A percentile compares a stretch with the other conserved stretches of the same genome.
Evolutionary conservation across 2,113 vertebrate genomes (phyloP).

Genomic region (Odobenus rosmarus): DNA sequence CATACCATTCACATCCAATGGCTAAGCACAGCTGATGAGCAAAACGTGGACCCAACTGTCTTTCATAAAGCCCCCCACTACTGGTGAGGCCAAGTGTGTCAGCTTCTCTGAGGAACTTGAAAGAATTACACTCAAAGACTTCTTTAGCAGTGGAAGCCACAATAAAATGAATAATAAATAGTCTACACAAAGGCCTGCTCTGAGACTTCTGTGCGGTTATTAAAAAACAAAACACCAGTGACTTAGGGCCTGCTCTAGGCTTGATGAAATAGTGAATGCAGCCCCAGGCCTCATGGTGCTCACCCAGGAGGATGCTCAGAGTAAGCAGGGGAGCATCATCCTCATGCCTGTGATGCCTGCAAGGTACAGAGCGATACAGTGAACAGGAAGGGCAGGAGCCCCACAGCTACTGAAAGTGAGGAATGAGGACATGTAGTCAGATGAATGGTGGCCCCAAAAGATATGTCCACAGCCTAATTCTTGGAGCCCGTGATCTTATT

Average conservation of each 20-base stretch:
- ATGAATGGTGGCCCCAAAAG: neutral
- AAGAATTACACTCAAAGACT: neutral
- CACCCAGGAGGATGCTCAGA: neutral
- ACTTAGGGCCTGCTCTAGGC: neutral
- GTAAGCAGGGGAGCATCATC: neutral
- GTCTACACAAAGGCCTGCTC: neutral
- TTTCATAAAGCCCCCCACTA: neutral
- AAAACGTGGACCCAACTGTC: neutral
- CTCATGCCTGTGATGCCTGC: neutral
- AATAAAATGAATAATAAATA: neutral
- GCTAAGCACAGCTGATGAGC: neutral
- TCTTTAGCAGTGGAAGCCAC: neutral
- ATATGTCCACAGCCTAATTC: neutral
- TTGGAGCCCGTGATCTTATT: neutral
- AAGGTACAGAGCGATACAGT: neutral
- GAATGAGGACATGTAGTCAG: too few species aligned
- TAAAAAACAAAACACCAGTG: neutral
- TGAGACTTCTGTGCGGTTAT: neutral
- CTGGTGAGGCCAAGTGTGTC: neutral
- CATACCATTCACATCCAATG: neutral
- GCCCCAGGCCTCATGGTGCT: neutral
- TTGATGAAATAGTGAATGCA: neutral
- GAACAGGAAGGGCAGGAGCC: neutral
- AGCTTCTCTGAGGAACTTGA: neutral
- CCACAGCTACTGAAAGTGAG: neutral